Conservation (phyloP, 2,113 vertebrate species). For the Phainopepla nitens region DNA sequence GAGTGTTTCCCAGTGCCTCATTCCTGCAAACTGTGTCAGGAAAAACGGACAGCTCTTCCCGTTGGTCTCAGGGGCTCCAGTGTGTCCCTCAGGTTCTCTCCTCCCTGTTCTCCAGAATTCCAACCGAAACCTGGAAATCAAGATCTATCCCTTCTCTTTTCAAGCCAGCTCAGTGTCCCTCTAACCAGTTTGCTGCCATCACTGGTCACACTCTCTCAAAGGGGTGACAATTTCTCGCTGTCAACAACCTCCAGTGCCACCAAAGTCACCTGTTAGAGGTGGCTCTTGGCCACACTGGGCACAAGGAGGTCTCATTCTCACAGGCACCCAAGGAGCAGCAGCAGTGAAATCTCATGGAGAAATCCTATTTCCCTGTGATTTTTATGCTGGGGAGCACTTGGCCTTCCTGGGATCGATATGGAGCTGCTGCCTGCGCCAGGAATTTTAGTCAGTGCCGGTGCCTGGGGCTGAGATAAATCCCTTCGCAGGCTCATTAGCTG, state of each 20-base stretch:
- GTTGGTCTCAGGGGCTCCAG: background rate
- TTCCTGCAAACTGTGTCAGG: background rate
- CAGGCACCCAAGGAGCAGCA: background rate
- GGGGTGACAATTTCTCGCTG: rapidly evolving
- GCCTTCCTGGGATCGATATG: background rate
- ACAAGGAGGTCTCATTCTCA: rapidly evolving
- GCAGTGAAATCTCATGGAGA: background rate
- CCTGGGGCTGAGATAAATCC: conserved; percentile 19
- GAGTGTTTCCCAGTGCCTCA: background rate
- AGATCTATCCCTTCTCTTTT: background rate
- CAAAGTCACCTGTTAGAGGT: rapidly evolving
- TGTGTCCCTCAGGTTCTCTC: background rate
- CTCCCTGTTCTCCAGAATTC: background rate
- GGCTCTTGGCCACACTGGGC: background rate
- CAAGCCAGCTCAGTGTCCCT: background rate
- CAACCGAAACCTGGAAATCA: background rate
- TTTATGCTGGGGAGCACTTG: background rate
- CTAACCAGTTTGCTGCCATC: background rate
- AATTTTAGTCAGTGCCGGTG: background rate
- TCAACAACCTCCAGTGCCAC: background rate
- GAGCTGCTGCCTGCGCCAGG: background rate
- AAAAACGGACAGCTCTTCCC: background rate
- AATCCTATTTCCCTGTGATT: background rate
- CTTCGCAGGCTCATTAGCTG: background rate
- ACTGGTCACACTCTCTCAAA: background rate